Conservation (phyloP, 2,113 vertebrate species). For the Ailuropoda melanoleuca region DNA sequence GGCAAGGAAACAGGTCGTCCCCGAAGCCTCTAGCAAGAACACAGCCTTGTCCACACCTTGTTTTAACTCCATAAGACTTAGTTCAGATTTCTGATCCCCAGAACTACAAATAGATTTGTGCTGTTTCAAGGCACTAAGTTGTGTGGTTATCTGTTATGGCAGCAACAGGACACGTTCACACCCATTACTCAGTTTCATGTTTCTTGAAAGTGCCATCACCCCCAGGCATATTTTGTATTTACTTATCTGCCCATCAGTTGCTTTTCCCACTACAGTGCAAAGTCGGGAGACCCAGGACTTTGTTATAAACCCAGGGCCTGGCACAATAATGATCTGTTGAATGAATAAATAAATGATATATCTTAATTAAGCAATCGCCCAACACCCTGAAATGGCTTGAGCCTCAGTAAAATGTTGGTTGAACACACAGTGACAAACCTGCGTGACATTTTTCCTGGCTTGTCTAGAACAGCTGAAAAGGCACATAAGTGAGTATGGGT, state of each 20-base stretch:
- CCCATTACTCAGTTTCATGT: neutral
- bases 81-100: neutral
- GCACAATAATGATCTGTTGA: neutral
- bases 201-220: neutral
- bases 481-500: neutral
- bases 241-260: neutral
- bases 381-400: neutral
- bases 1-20: neutral
- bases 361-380: neutral
- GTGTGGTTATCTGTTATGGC: neutral
- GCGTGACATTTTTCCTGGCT: neutral
- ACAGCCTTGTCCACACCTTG: neutral
- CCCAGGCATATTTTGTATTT: neutral
- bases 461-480: neutral
- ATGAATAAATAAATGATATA: neutral
- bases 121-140: neutral
- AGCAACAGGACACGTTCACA: neutral
- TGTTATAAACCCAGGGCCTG: neutral
- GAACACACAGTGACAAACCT: neutral
- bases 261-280: neutral
- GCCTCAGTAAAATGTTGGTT: neutral
- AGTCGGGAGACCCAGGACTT: neutral
- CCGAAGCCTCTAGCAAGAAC: neutral
- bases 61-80: neutral
- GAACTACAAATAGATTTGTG: neutral